Percentiles rank a stretch among this genome's conserved stretches.
Evolutionary conservation across 1,140 invertebrate genomes (phyloP).

Genomic region (Charaxes varanes): DNA sequence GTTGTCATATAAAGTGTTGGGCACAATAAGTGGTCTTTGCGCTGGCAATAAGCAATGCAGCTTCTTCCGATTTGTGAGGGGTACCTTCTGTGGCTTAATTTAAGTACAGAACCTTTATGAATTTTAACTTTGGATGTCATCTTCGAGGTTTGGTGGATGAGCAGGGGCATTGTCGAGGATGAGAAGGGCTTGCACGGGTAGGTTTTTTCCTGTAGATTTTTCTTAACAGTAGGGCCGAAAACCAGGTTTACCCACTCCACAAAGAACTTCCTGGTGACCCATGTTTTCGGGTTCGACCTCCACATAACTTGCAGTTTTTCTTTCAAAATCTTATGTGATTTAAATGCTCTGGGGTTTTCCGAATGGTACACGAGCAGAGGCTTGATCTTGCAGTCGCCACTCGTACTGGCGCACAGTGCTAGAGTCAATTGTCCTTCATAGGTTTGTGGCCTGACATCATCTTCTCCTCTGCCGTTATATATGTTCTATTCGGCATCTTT

Average conservation of each 20-base stretch:
- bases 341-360: constrained; percentile 33
- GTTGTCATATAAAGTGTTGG: too few species aligned
- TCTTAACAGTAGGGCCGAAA: constrained; percentile 36
- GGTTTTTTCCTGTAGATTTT: constrained; percentile 31
- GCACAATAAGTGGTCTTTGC: too few species aligned
- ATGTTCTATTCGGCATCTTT: constrained; percentile 44
- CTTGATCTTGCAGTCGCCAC: constrained; percentile 32
- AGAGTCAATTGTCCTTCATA: constrained; percentile 33
- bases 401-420: constrained; percentile 23
- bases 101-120: too few species aligned
- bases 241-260: constrained; percentile 42
- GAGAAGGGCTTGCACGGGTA: constrained; percentile 46
- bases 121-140: too few species aligned
- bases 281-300: constrained; percentile 38
- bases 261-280: constrained; percentile 41
- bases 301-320: constrained; percentile 32
- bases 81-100: too few species aligned
- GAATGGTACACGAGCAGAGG: constrained; percentile 34
- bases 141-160: too few species aligned
- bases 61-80: too few species aligned
- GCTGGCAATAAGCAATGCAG: too few species aligned
- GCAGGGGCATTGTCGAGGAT: constrained; percentile 48
- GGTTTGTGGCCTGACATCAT: constrained; percentile 34
- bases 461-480: constrained; percentile 30
- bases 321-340: constrained; percentile 33